Conservation (phyloP, 1,140 invertebrate species). For the Bombus picipes region DNA sequence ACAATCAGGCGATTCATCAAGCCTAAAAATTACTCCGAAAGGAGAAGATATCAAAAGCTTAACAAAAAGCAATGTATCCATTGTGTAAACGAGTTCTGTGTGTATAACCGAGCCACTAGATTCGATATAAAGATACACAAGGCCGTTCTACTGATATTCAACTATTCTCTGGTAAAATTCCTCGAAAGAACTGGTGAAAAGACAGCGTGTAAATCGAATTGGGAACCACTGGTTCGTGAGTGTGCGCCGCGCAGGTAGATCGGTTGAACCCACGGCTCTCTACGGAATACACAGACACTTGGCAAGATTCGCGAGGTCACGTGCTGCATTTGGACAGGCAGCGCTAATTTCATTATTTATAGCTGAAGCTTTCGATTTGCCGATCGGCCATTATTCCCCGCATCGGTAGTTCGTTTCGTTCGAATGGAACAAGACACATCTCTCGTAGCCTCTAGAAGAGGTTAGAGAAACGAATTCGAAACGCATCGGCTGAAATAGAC, state of each 20-base stretch:
- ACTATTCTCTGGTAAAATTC: background rate
- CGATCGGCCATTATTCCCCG: constrained; percentile 65
- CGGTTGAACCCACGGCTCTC: constrained; percentile 75
- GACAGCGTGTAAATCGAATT: background rate
- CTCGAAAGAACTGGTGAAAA: background rate
- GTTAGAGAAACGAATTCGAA: background rate
- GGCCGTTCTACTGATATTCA: background rate
- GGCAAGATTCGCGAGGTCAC: constrained; percentile 75
- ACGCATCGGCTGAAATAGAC: constrained; percentile 42
- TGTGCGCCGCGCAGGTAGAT: constrained; percentile 77
- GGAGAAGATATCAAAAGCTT: background rate
- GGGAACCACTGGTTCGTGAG: constrained; percentile 67
- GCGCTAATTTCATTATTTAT: constrained; percentile 77
- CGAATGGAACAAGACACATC: background rate
- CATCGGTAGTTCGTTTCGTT: constrained; percentile 2
- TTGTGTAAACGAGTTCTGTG: too few species aligned
- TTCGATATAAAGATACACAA: background rate
- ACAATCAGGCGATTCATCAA: background rate
- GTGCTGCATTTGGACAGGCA: constrained; percentile 73
- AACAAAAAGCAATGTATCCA: background rate
- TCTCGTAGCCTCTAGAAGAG: background rate
- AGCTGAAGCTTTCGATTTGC: constrained; percentile 70
- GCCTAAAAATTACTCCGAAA: background rate
- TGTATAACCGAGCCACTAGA: too few species aligned
- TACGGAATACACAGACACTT: constrained; percentile 77